These are phyloP conservation scores for Watsonalla binaria DNA, from an alignment of 2,888 invertebrate species.

Conservation along the genomic window DNA sequence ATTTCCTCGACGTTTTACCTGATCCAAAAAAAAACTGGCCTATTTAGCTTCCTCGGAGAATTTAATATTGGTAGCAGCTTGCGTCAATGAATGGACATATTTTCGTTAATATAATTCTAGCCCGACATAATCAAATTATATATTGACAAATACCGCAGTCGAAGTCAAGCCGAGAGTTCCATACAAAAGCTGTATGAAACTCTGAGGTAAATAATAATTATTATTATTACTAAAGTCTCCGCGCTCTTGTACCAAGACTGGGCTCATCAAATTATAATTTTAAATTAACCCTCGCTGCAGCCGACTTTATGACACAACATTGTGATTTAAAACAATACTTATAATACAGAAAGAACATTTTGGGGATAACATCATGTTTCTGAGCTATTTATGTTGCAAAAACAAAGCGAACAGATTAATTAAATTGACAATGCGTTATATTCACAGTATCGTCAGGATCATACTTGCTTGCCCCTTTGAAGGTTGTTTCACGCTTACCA, in stretches of 20 bases:
- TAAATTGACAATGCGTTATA: too few species aligned
- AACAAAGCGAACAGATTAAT: too few species aligned
- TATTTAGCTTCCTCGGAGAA: slow-evolving; percentile 51
- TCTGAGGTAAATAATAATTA: slow-evolving; percentile 41
- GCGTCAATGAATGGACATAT: slow-evolving; percentile 56
- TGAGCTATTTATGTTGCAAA: neutral
- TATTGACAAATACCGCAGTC: slow-evolving; percentile 37
- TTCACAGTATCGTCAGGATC: too few species aligned
- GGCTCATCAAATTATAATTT: slow-evolving; percentile 53
- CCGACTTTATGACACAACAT: slow-evolving; percentile 31
- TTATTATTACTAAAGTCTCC: slow-evolving; percentile 35
- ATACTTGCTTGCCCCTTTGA: too few species aligned
- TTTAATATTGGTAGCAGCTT: slow-evolving; percentile 69
- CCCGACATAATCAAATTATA: slow-evolving; percentile 56
- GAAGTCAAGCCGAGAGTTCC: slow-evolving; percentile 16
- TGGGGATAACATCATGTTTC: neutral
- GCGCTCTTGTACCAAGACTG: slow-evolving; percentile 28
- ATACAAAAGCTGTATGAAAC: slow-evolving; percentile 16
- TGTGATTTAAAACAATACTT: slow-evolving; percentile 30
- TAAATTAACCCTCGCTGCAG: slow-evolving; percentile 29
- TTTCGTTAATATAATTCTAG: slow-evolving; percentile 57
- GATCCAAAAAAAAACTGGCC: slow-evolving; percentile 34
- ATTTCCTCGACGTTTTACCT: too few species aligned
- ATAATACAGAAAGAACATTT: slow-evolving; percentile 9
- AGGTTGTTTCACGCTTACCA: too few species aligned